Evolutionary conservation across 2,888 invertebrate species (phyloP), one percentile per base, ranked within the genome.

Genomic region (Syrista parreyssii): DNA sequence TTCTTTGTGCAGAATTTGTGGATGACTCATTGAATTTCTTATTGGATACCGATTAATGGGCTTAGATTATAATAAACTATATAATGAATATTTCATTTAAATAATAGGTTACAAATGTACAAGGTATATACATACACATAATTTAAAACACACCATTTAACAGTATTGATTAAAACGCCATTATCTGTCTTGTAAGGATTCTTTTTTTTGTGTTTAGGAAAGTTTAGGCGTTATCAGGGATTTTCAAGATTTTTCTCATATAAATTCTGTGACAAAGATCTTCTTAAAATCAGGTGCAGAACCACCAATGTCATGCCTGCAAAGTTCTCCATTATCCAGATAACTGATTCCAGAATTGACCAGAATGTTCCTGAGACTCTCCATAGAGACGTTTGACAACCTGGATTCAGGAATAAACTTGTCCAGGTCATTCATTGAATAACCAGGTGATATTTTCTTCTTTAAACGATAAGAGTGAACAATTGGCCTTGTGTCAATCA

Each of bases 201-300:
- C 15, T 34, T 55, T 55, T 23, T 34, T 34, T 34, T 34, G 3
- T 55, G 55, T 23, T 55, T 1, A 55, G 55, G 3, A 9, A 55
- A 55, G 9, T 55, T 55, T 23, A 55, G 55, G 23, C 55, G 55
- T 55, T 23, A 9, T 55, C 55, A 23, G 55, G 9, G 55, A 55
- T 55, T 55, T 23, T 55, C 12, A 32, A 71, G 15, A 71, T 3
- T 71, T 71, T 68, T 40, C 83, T 88, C 82, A 92, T 75, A 92
- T 89, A 80, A 92, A 92, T 77, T 92, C 92, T 0, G 93, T 92
- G 80, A 93, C 92, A 83, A 93, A 93, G 71, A 93, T 92, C 86
- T 92, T 93, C 82, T 93, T 93, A 78, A 93, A 92, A 87, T 93
- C 93, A 3, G 93, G 93, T 69, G 92, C 93, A 76, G 93, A 93